Base-by-base conservation (phyloP, 2,888 invertebrate genomes). In the Diplolepis rosae region DNA sequence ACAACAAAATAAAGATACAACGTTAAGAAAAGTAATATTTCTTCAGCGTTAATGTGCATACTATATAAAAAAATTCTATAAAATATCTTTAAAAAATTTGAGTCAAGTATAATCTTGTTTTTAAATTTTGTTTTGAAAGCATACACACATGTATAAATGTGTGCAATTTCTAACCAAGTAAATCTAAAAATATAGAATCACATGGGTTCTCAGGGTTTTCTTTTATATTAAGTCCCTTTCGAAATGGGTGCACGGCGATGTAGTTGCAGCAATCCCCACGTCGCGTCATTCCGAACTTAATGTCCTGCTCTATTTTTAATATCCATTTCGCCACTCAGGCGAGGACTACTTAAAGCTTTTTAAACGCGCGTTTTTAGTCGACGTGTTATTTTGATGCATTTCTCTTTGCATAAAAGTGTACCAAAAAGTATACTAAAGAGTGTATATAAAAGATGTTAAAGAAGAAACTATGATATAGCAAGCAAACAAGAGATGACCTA, bases 271-370 rank as follows among this genome's bases (percentile, higher is more conserved):
- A 52, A 52, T 52, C 52, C 52, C 52, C 7, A 27, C 28, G 5
- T 28, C 28, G 28, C 27, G 5, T 28, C 28, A 52, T n/a, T 52
- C 24, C 52, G n/a, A 13, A 28, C 28, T 28, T 52, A 52, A 52
- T 52, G 52, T 52, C 28, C 52, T 52, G 28, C 74, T 71, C 74
- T 74, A 74, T 74, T 74, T 74, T 74, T 71, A 74, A 71, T 71
- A 74, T 71, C 66, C 52, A 66, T 65, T 61, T 45, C n/a, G 50
- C 65, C 61, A 70, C 71, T 66, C 69, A 71, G 69, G 67, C 69
- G 67, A 22, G 22, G 7, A 45, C 22, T 65, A n/a, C 69, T 71
- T 52, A 71, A 71, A 52, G 69, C 69, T 28, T 56, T 66, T 18
- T 15, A 5, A n/a, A 13, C 24, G 27, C 4, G n/a, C 28, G 11